phyloP scores from a whole-genome alignment of 2,888 invertebrate genomes.

The Himalopsyche tibetana region DNA sequence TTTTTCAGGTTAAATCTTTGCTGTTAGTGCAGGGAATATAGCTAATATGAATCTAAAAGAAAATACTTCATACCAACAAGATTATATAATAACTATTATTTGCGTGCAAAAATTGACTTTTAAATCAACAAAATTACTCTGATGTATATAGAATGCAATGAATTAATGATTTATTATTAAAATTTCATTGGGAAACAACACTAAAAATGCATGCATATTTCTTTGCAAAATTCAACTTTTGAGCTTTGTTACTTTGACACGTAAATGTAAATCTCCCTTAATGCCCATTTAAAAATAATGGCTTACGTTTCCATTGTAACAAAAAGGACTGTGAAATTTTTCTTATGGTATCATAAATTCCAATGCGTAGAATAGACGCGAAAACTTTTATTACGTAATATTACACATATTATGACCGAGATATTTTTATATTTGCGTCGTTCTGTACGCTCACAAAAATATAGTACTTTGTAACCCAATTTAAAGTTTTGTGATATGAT shows the following conservation, averaged over 20 bases:
- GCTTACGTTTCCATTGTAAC: constrained; percentile 53
- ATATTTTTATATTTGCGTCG: constrained; percentile 32
- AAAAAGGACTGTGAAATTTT: constrained; percentile 52
- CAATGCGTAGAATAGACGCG: constrained; percentile 39
- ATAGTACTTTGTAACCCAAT: constrained; percentile 3
- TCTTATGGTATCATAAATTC: constrained; percentile 55
- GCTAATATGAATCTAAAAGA: too few species aligned
- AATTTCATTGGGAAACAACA: neutral
- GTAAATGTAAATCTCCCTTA: constrained; percentile 53
- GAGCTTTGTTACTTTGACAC: constrained; percentile 5
- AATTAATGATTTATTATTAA: neutral
- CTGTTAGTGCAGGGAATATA: too few species aligned
- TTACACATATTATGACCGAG: constrained; percentile 47
- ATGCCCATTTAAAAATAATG: constrained; percentile 59
- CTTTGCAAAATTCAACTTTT: neutral
- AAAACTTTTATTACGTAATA: constrained; percentile 47
- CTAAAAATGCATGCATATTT: neutral
- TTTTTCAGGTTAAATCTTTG: too few species aligned
- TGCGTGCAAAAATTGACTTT: too few species aligned
- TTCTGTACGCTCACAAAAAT: constrained; percentile 13
- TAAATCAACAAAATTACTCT: too few species aligned
- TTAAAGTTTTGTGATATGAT: neutral
- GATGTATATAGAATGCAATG: too few species aligned
- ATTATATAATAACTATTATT: too few species aligned
- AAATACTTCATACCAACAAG: too few species aligned